These are phyloP conservation scores for Cynaeus angustus DNA, from an alignment of 2,888 invertebrate species.

Conservation along the genomic window DNA sequence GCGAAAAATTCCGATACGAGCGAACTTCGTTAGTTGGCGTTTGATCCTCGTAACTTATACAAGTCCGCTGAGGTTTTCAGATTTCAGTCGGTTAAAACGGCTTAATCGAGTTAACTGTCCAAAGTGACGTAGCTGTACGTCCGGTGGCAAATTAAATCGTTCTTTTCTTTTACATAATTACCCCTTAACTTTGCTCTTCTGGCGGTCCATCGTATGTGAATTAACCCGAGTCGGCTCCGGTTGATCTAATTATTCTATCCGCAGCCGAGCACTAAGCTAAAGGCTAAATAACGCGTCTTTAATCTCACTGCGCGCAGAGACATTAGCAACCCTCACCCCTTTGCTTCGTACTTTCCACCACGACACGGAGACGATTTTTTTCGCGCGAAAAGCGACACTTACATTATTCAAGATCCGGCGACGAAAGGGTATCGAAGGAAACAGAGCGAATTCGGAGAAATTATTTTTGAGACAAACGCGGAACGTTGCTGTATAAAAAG, in stretches of 20 bases:
- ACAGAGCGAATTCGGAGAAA: too few species aligned
- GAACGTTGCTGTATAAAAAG: too few species aligned
- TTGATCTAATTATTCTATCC: conserved; percentile 71
- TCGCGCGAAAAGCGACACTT: conserved; percentile 6
- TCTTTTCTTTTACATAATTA: conserved; percentile 70
- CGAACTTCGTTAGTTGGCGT: conserved; percentile 27
- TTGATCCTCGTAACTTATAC: conserved; percentile 56
- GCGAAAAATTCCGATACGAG: conserved; percentile 22
- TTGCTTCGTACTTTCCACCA: conserved; percentile 14
- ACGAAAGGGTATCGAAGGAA: too few species aligned
- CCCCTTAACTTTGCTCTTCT: conserved; percentile 68
- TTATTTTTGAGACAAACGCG: too few species aligned
- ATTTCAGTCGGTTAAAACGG: conserved; percentile 62
- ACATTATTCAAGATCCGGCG: too few species aligned
- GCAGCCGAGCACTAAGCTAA: conserved; percentile 68
- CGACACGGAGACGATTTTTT: conserved; percentile 33
- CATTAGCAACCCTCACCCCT: conserved; percentile 55
- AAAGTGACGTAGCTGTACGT: conserved; percentile 59
- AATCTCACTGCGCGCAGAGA: conserved; percentile 65
- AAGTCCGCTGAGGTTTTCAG: conserved; percentile 64
- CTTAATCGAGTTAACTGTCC: conserved; percentile 63
- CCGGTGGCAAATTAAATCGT: conserved; percentile 66
- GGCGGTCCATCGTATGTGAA: conserved; percentile 65
- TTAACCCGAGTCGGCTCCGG: conserved; percentile 67
- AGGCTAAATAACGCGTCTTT: conserved; percentile 70